Evolutionary conservation across 2,113 vertebrate species (phyloP).

Genomic region (Hippocampus mohnikei): DNA sequence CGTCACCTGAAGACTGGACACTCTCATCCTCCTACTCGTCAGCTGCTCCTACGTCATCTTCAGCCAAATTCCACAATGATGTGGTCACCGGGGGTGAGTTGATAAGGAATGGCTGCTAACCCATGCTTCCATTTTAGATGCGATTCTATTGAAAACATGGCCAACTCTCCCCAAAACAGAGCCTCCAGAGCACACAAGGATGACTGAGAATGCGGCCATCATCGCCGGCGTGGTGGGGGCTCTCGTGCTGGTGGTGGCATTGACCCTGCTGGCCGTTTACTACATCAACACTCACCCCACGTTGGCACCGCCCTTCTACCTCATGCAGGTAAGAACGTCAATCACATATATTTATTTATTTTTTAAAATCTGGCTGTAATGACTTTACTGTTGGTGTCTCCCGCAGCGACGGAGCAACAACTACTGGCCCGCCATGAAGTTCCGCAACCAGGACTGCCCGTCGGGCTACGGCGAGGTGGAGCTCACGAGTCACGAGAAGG

Average conservation of each 20-base stretch:
- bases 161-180: slow-evolving; percentile 35
- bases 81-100: slow-evolving; percentile 81
- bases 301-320: slow-evolving; percentile 82
- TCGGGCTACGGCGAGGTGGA: slow-evolving; percentile 87
- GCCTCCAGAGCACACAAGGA: slow-evolving; percentile 49
- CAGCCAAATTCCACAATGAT: slow-evolving; percentile 58
- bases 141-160: neutral
- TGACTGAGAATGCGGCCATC: slow-evolving; percentile 78
- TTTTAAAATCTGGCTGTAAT: neutral
- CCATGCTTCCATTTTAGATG: too few relatives aligned
- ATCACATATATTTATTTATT: neutral
- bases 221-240: slow-evolving; percentile 84
- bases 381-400: neutral
- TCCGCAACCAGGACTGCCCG: slow-evolving; percentile 79
- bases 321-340: slow-evolving; percentile 80
- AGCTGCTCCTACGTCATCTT: slow-evolving; percentile 57
- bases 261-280: slow-evolving; percentile 84
- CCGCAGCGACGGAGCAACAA: slow-evolving; percentile 81
- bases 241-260: slow-evolving; percentile 74
- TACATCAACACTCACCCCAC: slow-evolving; percentile 85
- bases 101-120: too few relatives aligned
- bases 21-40: slow-evolving; percentile 54
- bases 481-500: slow-evolving; percentile 83
- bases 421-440: slow-evolving; percentile 93
- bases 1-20: slow-evolving; percentile 53